Percentiles rank a stretch among this genome's conserved stretches.
These are phyloP conservation scores for Luperina testacea DNA, from an alignment of 2,888 invertebrate species.

Conservation along the genomic window DNA sequence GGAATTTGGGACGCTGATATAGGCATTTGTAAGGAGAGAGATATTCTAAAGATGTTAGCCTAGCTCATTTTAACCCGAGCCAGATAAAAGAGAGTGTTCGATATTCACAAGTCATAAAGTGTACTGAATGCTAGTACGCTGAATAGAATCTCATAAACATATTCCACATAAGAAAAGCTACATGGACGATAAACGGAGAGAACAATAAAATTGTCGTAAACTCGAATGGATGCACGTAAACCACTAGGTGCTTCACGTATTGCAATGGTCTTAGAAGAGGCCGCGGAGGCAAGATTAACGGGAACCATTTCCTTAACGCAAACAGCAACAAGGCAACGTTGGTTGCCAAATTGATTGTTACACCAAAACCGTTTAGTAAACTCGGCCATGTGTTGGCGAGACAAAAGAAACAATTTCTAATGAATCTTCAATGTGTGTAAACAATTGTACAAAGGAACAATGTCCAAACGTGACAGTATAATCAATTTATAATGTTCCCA, in stretches of 20 bases:
- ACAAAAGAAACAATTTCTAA: conserved; percentile 43
- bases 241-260: conserved; percentile 47
- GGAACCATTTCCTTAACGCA: conserved; percentile 21
- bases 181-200: conserved; percentile 67
- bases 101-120: conserved; percentile 47
- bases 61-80: conserved; percentile 19
- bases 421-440: conserved; percentile 31
- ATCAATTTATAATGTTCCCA: background rate
- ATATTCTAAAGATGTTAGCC: conserved; percentile 26
- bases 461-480: conserved; percentile 20
- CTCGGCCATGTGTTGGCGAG: conserved; percentile 40
- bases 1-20: conserved; percentile 30
- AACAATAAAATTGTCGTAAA: conserved; percentile 74
- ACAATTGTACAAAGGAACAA: conserved; percentile 44
- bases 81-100: conserved; percentile 29
- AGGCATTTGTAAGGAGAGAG: conserved; percentile 15
- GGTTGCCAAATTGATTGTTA: conserved; percentile 57
- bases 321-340: conserved; percentile 36
- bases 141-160: conserved; percentile 58
- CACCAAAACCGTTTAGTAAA: conserved; percentile 48
- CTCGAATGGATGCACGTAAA: conserved; percentile 68
- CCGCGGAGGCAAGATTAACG: conserved; percentile 39
- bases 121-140: conserved; percentile 29
- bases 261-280: conserved; percentile 47
- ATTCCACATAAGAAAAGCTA: conserved; percentile 56